These are phyloP conservation scores for Rhaphigaster nebulosa DNA, from an alignment of 2,888 invertebrate genomes.

Conservation along the genomic window DNA sequence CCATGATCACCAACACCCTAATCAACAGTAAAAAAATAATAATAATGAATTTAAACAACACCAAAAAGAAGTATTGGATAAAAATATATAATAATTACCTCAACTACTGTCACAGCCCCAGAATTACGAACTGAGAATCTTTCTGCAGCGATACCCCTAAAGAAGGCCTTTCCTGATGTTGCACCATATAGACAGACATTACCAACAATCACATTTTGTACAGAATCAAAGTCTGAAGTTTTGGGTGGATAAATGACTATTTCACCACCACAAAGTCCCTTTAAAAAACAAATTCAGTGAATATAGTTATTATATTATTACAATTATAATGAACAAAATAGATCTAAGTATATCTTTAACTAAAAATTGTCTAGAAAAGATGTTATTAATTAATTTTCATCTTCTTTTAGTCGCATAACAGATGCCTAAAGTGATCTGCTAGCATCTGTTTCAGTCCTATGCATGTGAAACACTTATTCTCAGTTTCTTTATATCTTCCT, in stretches of 20 bases:
- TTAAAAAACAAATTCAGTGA: slow-evolving; percentile 61
- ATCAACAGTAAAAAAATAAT: neutral
- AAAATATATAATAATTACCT: slow-evolving; percentile 71
- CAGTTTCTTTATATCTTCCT: too few species aligned
- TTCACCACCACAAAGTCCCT: slow-evolving; percentile 94
- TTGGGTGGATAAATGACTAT: slow-evolving; percentile 94
- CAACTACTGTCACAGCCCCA: slow-evolving; percentile 94
- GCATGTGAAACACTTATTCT: too few species aligned
- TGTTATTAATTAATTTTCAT: too few species aligned
- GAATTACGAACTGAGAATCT: slow-evolving; percentile 99
- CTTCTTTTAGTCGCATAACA: too few species aligned
- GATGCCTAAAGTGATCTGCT: too few species aligned
- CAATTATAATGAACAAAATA: neutral
- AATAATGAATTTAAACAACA: neutral
- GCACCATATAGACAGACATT: slow-evolving; percentile 99
- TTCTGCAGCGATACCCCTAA: slow-evolving; percentile 97
- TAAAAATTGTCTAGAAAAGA: too few species aligned
- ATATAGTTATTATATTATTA: neutral
- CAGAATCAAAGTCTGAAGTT: slow-evolving; percentile 79
- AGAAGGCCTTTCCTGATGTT: slow-evolving; percentile 92
- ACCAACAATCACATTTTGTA: slow-evolving; percentile 96
- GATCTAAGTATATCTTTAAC: too few species aligned
- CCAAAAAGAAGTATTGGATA: neutral
- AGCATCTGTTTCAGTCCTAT: too few species aligned
- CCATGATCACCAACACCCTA: slow-evolving; percentile 98